phyloP scores from a whole-genome alignment of 1,140 invertebrate species.

The Zaprionus taronus region DNA sequence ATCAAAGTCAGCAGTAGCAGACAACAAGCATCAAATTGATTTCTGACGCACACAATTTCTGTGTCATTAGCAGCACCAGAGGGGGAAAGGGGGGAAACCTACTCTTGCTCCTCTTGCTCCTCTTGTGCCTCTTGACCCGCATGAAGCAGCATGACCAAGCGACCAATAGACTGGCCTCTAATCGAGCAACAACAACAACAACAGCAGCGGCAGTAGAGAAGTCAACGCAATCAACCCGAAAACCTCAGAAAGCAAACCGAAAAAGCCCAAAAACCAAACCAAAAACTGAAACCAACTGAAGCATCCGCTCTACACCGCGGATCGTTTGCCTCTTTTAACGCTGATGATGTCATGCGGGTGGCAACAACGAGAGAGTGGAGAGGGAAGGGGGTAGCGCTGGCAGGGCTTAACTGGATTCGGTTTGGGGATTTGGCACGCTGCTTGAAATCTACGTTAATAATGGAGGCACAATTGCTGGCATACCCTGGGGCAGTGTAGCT shows the following conservation, averaged over 20 bases:
- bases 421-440: slow-evolving; percentile 71
- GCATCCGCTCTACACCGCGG: slow-evolving; percentile 62
- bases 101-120: neutral
- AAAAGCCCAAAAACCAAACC: slow-evolving; percentile 36
- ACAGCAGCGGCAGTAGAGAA: slow-evolving; percentile 12
- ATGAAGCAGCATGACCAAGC: slow-evolving; percentile 49
- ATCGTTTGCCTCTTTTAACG: slow-evolving; percentile 56
- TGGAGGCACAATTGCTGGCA: slow-evolving; percentile 23
- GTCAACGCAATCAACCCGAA: slow-evolving; percentile 45
- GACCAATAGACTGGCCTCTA: slow-evolving; percentile 15
- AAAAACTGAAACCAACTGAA: slow-evolving; percentile 39
- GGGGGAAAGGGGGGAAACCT: neutral
- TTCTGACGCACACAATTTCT: slow-evolving; percentile 31
- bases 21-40: slow-evolving; percentile 48
- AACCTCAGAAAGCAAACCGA: slow-evolving; percentile 45
- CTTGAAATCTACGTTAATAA: slow-evolving; percentile 51
- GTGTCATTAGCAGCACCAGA: slow-evolving; percentile 23
- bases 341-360: slow-evolving; percentile 67
- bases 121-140: slow-evolving; percentile 30
- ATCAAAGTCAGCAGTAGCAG: slow-evolving; percentile 5
- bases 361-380: neutral
- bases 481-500: neutral
- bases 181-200: slow-evolving; percentile 19
- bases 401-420: slow-evolving; percentile 50
- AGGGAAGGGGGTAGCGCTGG: neutral